Evolutionary conservation across 2,113 vertebrate species (phyloP).

Genomic region (Tiliqua scincoides): DNA sequence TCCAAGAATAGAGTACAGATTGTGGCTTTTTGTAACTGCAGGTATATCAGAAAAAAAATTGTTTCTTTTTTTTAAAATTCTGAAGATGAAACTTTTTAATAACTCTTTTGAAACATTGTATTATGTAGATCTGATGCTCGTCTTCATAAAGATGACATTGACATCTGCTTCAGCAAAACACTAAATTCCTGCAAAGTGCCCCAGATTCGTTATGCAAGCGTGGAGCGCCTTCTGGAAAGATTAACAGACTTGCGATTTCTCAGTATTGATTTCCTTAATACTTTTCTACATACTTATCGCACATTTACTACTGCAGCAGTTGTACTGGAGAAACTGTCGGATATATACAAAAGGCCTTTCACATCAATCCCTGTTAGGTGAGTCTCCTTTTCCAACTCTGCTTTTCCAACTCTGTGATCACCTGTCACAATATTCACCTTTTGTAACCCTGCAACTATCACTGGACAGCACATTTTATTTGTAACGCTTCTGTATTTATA

Average conservation of each 20-base stretch:
- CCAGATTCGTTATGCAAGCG: conserved; percentile 96
- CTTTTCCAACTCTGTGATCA: accelerated
- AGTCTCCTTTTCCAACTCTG: accelerated
- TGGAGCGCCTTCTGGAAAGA: conserved; percentile 94
- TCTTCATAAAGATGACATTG: conserved; percentile 95
- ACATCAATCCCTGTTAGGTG: conserved; percentile 96
- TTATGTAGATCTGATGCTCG: conserved; percentile 90
- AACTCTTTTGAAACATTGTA: conserved; percentile 31
- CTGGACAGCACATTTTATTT: neutral
- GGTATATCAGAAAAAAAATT: neutral
- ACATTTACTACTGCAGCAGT: conserved; percentile 92
- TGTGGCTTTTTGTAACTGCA: neutral
- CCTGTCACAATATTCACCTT: neutral
- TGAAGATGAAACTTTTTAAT: neutral
- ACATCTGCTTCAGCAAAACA: conserved; percentile 99
- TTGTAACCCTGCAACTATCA: neutral
- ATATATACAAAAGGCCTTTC: conserved; percentile 96
- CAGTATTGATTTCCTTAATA: conserved; percentile 99
- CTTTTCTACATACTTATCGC: conserved; percentile 97
- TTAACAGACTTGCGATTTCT: conserved; percentile 96
- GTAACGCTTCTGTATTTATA: neutral
- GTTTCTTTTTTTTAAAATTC: neutral
- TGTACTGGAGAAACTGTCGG: conserved; percentile 93
- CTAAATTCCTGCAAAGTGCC: conserved; percentile 99
- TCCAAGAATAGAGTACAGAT: neutral